Conservation (phyloP, 2,888 invertebrate genomes). For the Harpalus rufipes region DNA sequence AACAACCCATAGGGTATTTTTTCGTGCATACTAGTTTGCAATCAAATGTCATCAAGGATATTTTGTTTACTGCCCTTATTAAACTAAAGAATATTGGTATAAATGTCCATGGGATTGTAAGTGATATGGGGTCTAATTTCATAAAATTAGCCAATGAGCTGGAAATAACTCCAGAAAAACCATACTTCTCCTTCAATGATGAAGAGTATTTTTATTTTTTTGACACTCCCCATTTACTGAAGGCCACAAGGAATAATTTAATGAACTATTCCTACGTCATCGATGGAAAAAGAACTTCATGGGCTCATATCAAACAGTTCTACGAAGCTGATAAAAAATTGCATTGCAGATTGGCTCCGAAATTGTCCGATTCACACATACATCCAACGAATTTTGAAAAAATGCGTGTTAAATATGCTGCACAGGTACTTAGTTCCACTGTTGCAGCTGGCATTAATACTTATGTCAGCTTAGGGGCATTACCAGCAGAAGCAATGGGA, state of each 20-base stretch:
- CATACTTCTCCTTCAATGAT: constrained; percentile 59
- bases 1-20: background rate
- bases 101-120: constrained; percentile 27
- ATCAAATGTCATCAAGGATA: background rate
- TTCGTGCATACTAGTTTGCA: background rate
- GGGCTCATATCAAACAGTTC: constrained; percentile 66
- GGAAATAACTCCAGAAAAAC: constrained; percentile 41
- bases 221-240: constrained; percentile 67
- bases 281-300: constrained; percentile 64
- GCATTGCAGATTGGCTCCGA: constrained; percentile 63
- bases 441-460: constrained; percentile 69
- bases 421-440: constrained; percentile 69
- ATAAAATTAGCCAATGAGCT: constrained; percentile 40
- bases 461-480: constrained; percentile 67
- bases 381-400: constrained; percentile 69
- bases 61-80: background rate
- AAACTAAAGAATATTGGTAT: constrained; percentile 53
- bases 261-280: constrained; percentile 64
- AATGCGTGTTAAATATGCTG: constrained; percentile 69
- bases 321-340: constrained; percentile 63
- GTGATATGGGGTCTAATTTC: background rate
- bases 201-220: constrained; percentile 58
- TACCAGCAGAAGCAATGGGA: constrained; percentile 66
- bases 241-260: constrained; percentile 69
- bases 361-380: constrained; percentile 69